phyloP scores from a whole-genome alignment of 1,140 invertebrate species.

The Drosophila sp. region DNA sequence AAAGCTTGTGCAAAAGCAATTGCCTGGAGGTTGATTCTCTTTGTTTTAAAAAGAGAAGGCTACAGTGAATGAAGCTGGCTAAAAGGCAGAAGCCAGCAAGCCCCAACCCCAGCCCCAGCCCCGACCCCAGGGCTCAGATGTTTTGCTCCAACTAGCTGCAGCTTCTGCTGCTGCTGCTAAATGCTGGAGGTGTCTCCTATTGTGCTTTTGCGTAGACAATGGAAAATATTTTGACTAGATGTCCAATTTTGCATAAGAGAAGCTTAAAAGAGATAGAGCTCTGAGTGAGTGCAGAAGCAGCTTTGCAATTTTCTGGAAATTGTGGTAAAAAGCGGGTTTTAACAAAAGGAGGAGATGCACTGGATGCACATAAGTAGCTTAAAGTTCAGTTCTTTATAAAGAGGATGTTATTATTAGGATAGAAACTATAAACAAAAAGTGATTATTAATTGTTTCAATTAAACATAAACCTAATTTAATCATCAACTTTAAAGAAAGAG shows the following conservation, averaged over 20 bases:
- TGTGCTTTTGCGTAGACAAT: constrained; percentile 7
- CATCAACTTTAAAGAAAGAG: no score
- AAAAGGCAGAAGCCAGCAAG: not conserved
- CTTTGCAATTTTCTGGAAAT: not conserved
- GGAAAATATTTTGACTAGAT: constrained; percentile 4
- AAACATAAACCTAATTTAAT: no score
- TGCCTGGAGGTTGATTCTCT: not conserved
- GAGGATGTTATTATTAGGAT: not conserved
- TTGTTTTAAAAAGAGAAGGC: not conserved
- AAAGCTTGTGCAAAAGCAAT: constrained; percentile 6
- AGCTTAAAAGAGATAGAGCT: not conserved
- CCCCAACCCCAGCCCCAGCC: no score
- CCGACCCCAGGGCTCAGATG: not conserved
- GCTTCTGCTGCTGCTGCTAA: not conserved
- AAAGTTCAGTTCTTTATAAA: not conserved
- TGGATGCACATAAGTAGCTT: not conserved
- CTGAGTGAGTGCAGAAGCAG: not conserved
- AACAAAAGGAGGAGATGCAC: not conserved
- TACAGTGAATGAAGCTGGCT: not conserved
- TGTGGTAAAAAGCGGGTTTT: constrained; percentile 1
- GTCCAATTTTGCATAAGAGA: constrained; percentile 10
- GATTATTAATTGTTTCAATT: no score
- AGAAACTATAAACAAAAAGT: no score
- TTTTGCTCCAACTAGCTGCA: no score
- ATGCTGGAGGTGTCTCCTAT: not conserved